Evolutionary conservation across 2,113 vertebrate species (phyloP).

Genomic region (Poecile atricapillus): DNA sequence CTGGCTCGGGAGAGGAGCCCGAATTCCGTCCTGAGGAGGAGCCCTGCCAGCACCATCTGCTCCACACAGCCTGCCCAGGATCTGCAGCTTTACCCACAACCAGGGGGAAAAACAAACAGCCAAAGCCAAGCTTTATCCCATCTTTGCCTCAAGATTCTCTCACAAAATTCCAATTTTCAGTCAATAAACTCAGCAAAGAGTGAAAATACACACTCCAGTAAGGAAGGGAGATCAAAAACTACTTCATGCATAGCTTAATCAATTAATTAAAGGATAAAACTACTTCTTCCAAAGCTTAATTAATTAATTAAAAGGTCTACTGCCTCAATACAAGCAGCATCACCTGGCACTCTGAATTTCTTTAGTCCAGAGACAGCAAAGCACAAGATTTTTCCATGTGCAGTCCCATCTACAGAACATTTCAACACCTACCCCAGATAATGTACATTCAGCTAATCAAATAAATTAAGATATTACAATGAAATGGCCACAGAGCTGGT

Average conservation of each 20-base stretch:
- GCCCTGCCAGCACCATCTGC: constrained; percentile 44
- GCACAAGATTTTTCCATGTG: neutral
- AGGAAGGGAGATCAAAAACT: neutral
- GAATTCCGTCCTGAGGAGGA: neutral
- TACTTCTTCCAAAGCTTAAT: neutral
- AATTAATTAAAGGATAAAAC: neutral
- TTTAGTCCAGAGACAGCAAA: neutral
- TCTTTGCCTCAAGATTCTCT: neutral
- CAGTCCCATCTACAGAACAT: neutral
- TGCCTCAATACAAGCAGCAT: neutral
- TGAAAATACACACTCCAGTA: neutral
- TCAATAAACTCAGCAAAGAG: neutral
- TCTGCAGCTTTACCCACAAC: neutral
- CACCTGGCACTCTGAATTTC: neutral
- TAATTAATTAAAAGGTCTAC: neutral
- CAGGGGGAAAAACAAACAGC: neutral
- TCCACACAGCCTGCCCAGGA: neutral
- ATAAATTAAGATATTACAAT: neutral
- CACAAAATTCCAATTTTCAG: neutral
- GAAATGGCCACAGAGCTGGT: neutral
- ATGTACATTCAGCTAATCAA: neutral
- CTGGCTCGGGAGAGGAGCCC: neutral
- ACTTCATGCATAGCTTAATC: neutral
- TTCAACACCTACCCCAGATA: neutral
- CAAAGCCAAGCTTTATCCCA: neutral